Percentiles rank a stretch among this genome's conserved stretches.
Conservation (phyloP, 2,888 invertebrate species). For the Callinectes sapidus region DNA sequence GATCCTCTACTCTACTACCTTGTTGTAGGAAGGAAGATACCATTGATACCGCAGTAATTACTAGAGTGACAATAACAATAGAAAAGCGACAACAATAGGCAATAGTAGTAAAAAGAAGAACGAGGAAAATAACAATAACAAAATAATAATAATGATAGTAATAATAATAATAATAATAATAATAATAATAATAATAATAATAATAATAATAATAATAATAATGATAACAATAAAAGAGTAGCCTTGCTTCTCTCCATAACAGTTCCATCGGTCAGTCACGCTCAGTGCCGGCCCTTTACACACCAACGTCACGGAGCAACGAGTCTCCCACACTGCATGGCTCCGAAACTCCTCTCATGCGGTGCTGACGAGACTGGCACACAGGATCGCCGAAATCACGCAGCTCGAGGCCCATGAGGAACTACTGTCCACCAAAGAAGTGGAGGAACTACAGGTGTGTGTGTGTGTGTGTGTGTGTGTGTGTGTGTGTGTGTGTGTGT, state of each 20-base stretch:
- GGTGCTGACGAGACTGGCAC: slow-evolving; percentile 36
- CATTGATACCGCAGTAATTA: no score
- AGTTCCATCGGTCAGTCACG: slow-evolving; percentile 15
- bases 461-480: neutral
- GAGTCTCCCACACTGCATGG: slow-evolving; percentile 61
- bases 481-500: no score
- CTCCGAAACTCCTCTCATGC: slow-evolving; percentile 29
- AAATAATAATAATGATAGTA: no score
- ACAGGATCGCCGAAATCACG: slow-evolving; percentile 41
- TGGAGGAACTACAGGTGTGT: slow-evolving; percentile 34
- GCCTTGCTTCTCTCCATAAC: neutral
- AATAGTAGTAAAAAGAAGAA: no score
- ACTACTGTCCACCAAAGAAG: neutral
- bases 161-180: neutral
- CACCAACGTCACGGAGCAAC: slow-evolving; percentile 15
- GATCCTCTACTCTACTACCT: no score
- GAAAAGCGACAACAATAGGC: no score
- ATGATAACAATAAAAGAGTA: neutral
- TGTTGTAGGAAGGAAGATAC: no score
- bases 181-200: neutral
- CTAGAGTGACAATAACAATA: no score
- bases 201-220: neutral
- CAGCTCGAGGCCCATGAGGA: slow-evolving; percentile 40
- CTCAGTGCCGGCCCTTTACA: no score
- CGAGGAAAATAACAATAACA: neutral